phyloP scores from a whole-genome alignment of 2,888 invertebrate genomes.

The Pasiphila rectangulata region DNA sequence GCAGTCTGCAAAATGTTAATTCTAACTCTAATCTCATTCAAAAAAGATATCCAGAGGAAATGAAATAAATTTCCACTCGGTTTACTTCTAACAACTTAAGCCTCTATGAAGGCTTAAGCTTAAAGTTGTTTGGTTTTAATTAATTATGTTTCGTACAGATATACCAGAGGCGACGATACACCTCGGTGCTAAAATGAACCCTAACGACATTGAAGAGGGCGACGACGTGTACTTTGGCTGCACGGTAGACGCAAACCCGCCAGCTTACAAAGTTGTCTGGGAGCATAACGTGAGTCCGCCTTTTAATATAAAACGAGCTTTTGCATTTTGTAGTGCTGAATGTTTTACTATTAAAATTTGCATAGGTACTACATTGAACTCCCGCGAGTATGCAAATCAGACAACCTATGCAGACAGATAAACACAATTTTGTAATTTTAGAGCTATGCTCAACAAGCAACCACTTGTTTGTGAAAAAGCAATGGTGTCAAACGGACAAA shows the following conservation, averaged over 20 bases:
- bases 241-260: slow-evolving; percentile 73
- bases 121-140: slow-evolving; percentile 17
- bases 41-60: slow-evolving; percentile 14
- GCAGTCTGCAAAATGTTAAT: no score
- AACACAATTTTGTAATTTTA: neutral
- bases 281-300: slow-evolving; percentile 72
- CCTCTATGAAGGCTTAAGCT: slow-evolving; percentile 8
- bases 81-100: slow-evolving; percentile 12
- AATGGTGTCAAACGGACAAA: neutral
- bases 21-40: no score
- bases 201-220: slow-evolving; percentile 77
- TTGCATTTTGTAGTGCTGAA: slow-evolving; percentile 17
- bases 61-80: slow-evolving; percentile 7
- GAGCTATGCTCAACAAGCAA: slow-evolving; percentile 1
- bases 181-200: slow-evolving; percentile 73
- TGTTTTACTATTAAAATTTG: slow-evolving; percentile 18
- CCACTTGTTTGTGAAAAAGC: neutral
- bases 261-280: slow-evolving; percentile 77
- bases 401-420: neutral
- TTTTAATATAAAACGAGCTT: slow-evolving; percentile 22
- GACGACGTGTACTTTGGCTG: slow-evolving; percentile 77
- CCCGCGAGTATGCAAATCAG: slow-evolving; percentile 8
- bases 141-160: slow-evolving; percentile 46
- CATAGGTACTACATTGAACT: slow-evolving; percentile 10
- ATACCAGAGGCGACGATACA: slow-evolving; percentile 68